Base-by-base conservation (phyloP, 2,113 vertebrate species). In the Macheiramphus alcinus region DNA sequence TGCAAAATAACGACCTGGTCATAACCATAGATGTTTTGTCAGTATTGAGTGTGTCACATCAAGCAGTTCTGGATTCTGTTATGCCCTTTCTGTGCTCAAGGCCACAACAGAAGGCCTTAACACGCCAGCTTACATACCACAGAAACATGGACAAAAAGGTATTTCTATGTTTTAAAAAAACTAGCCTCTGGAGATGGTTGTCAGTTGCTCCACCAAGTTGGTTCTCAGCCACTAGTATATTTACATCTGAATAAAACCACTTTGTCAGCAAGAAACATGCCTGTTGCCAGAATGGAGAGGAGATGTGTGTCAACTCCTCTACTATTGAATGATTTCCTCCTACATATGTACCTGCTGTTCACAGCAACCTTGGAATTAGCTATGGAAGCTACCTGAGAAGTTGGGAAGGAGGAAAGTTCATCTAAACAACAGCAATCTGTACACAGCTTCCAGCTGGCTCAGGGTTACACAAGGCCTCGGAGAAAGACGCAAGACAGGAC, bases 391-490 rank as follows among this genome's bases (percentile, higher is more conserved):
- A 22, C 26, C 55, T 5, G 47, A 71, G 63, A 40, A 47, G 26
- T 3, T 23, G 26, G n/a, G 55, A 42, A 43, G 48, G 34, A 68
- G 9, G 17, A 26, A 84, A 20, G 15, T 29, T 32, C 76, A 68
- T 31, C 42, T 20, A 22, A 50, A 43, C 47, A 23, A 19, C 0
- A 2, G 29, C 38, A 61, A 52, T 6, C 15, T n/a, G n/a, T 26
- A 26, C 32, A 11, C 23, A 29, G 50, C 58, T 72, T 59, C 43
- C 34, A 45, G 43, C 2, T 11, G 9, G 48, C 48, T 36, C 2
- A 1, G 36, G 20, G n/a, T 56, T 20, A 26, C 36, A 38, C 3
- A 0, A 40, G 16, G 48, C 48, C 50, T 56, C 1, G 0, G 31
- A 68, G 40, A 19, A 66, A 27, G 13, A 36, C 0, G 6, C 10